These are phyloP conservation scores for Craniophora ligustri DNA, from an alignment of 2,888 invertebrate genomes.

Conservation along the genomic window DNA sequence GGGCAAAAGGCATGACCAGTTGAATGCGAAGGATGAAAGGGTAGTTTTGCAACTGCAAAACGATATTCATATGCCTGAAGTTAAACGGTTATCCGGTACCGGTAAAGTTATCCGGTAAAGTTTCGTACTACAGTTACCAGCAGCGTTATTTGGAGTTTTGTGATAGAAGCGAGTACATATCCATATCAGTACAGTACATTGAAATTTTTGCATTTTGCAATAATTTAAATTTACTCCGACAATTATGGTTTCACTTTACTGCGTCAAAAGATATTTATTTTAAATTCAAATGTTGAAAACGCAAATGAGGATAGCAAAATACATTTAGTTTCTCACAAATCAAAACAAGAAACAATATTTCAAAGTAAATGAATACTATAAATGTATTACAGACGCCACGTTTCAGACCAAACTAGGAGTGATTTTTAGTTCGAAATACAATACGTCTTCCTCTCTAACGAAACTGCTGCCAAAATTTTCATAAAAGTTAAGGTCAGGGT, in stretches of 20 bases:
- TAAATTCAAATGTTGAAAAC: background rate
- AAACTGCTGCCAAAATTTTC: slow-evolving; percentile 26
- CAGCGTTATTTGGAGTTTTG: slow-evolving; percentile 21
- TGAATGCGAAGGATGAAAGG: slow-evolving; percentile 33
- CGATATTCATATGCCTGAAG: background rate
- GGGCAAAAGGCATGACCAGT: slow-evolving; percentile 35
- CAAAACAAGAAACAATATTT: background rate
- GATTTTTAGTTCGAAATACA: slow-evolving; percentile 1
- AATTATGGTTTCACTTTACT: too few relatives aligned
- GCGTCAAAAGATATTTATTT: background rate
- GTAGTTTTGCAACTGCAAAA: slow-evolving; percentile 1
- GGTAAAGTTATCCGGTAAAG: too few relatives aligned
- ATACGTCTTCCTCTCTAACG: slow-evolving; percentile 4
- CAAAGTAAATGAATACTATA: slow-evolving; percentile 4
- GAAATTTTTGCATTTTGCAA: slow-evolving; percentile 7
- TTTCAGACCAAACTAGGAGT: slow-evolving; percentile 8
- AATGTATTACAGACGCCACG: slow-evolving; percentile 10
- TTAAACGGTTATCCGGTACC: too few relatives aligned
- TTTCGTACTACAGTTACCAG: background rate
- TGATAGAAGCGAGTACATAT: slow-evolving; percentile 13
- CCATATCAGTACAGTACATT: slow-evolving; percentile 32
- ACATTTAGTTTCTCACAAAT: slow-evolving; percentile 3
- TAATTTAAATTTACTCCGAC: too few relatives aligned
- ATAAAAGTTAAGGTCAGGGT: slow-evolving; percentile 47
- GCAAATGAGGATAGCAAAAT: background rate